A percentile compares a stretch with the other conserved stretches of the same genome.
Evolutionary conservation across 1,140 invertebrate species (phyloP).

Genomic region (Cryptotermes secundus): DNA sequence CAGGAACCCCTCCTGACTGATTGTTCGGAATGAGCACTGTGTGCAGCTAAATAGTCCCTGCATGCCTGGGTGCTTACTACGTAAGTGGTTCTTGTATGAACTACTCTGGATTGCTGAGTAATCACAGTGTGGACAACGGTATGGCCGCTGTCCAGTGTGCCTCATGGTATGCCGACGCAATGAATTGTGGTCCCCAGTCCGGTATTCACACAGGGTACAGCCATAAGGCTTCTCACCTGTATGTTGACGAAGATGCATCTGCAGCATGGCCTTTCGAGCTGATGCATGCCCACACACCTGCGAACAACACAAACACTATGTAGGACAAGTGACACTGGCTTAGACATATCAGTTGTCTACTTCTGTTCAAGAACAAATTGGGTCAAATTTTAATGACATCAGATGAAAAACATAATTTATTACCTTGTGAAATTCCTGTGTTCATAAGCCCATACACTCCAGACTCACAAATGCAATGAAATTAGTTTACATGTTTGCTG

Average conservation of each 20-base stretch:
- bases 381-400: too few relatives aligned
- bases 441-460: too few relatives aligned
- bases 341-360: too few relatives aligned
- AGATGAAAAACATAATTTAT: too few relatives aligned
- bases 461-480: too few relatives aligned
- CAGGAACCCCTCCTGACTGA: conserved; percentile 57
- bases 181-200: conserved; percentile 71
- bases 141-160: conserved; percentile 69
- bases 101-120: conserved; percentile 69
- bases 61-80: conserved; percentile 60
- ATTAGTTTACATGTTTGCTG: too few relatives aligned
- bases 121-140: conserved; percentile 66
- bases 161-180: conserved; percentile 70
- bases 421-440: too few relatives aligned
- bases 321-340: too few relatives aligned
- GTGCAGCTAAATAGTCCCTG: conserved; percentile 59
- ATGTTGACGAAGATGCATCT: conserved; percentile 67
- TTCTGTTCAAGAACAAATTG: too few relatives aligned
- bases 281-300: conserved; percentile 68
- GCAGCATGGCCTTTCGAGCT: conserved; percentile 65
- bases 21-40: conserved; percentile 58
- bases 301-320: not conserved
- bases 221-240: conserved; percentile 75
- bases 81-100: conserved; percentile 66
- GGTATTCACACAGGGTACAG: conserved; percentile 65